Evolutionary conservation across 1,140 invertebrate species (phyloP).

Genomic region (Bombus superbus): DNA sequence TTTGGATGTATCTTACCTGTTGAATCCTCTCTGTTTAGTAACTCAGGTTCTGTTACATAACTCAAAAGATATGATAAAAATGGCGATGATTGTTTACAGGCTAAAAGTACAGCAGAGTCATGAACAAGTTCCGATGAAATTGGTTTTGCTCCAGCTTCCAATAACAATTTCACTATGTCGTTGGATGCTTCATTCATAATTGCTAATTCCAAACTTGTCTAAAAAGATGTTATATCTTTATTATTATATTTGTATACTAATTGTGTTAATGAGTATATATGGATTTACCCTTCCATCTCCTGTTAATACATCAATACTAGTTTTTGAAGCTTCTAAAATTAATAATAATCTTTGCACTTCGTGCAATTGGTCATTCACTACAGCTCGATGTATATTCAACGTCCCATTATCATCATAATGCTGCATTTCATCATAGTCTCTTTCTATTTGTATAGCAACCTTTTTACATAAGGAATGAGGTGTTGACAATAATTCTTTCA

Average conservation of each 20-base stretch:
- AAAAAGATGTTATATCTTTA: constrained; percentile 26
- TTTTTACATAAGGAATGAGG: constrained; percentile 30
- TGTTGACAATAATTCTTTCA: constrained; percentile 44
- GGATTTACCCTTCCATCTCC: constrained; percentile 61
- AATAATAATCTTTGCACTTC: constrained; percentile 67
- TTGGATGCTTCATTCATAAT: constrained; percentile 52
- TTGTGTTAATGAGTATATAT: constrained; percentile 23
- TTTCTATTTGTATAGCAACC: constrained; percentile 52
- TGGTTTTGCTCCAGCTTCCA: constrained; percentile 70
- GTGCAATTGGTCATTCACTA: constrained; percentile 53
- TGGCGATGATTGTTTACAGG: constrained; percentile 67
- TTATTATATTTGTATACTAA: background rate
- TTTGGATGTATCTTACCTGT: constrained; percentile 27
- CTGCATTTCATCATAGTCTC: constrained; percentile 60
- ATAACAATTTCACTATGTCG: constrained; percentile 64
- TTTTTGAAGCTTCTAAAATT: constrained; percentile 60
- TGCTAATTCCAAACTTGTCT: constrained; percentile 75
- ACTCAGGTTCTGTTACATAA: constrained; percentile 28
- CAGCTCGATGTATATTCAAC: constrained; percentile 72
- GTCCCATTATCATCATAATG: constrained; percentile 66
- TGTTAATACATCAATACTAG: constrained; percentile 63
- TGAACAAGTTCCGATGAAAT: constrained; percentile 42
- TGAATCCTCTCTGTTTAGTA: constrained; percentile 46
- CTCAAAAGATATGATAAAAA: constrained; percentile 54
- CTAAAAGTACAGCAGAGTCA: constrained; percentile 71